These are phyloP conservation scores for Xiphophorus maculatus DNA, from an alignment of 2,113 vertebrate species.

Conservation along the genomic window DNA sequence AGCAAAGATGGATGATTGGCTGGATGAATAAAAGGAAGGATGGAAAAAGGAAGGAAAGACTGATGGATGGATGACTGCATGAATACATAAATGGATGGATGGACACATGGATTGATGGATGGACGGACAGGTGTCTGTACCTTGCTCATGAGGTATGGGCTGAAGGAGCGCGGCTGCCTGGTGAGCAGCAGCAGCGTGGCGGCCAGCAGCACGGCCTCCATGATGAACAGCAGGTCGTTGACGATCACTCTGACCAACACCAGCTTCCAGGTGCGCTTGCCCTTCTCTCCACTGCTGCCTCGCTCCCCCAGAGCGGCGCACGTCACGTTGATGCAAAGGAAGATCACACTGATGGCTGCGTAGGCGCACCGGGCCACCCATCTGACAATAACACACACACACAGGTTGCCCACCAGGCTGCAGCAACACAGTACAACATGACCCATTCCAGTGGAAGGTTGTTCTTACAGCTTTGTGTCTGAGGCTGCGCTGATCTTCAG, in stretches of 20 bases:
- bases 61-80: too few species aligned
- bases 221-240: constrained; percentile 88
- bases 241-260: constrained; percentile 86
- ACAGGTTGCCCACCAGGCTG: background rate
- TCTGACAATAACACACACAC: constrained; percentile 40
- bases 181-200: constrained; percentile 83
- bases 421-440: background rate
- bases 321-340: constrained; percentile 83
- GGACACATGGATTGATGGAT: too few species aligned
- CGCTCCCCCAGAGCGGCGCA: constrained; percentile 81
- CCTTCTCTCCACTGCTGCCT: constrained; percentile 38
- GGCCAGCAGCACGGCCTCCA: constrained; percentile 84
- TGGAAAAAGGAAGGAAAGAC: too few species aligned
- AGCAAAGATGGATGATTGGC: too few species aligned
- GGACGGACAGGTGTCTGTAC: constrained; percentile 47
- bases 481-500: constrained; percentile 82
- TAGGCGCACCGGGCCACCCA: constrained; percentile 62
- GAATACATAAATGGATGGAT: too few species aligned
- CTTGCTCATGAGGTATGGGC: constrained; percentile 85
- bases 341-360: constrained; percentile 74
- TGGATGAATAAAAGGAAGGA: too few species aligned
- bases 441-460: background rate
- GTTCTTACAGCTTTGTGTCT: constrained; percentile 83
- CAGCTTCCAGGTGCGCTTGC: constrained; percentile 80
- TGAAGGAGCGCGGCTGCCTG: constrained; percentile 79